Evolutionary conservation across 2,888 invertebrate genomes (phyloP).

Genomic region (Drosophila suboccidentalis): DNA sequence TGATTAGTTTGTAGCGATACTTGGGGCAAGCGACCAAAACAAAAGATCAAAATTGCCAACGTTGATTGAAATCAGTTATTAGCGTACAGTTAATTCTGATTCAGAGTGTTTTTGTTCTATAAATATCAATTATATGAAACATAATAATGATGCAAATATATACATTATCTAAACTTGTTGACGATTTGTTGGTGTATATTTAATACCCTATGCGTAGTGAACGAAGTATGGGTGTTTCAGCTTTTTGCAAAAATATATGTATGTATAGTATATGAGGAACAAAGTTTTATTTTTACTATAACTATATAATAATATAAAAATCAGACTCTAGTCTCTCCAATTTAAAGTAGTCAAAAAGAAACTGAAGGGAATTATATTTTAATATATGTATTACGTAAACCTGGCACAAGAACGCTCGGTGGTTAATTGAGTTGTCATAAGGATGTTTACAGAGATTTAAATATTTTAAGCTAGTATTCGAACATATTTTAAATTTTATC

Average conservation of each 20-base stretch:
- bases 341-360: neutral
- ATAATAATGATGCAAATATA: neutral
- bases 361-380: neutral
- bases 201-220: neutral
- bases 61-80: too few relatives aligned
- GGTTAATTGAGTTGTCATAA: neutral
- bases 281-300: neutral
- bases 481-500: neutral
- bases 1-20: too few relatives aligned
- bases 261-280: neutral
- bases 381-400: neutral
- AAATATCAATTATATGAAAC: constrained; percentile 1
- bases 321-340: neutral
- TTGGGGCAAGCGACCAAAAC: too few relatives aligned
- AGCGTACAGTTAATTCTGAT: neutral
- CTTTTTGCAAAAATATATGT: neutral
- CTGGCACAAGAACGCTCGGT: neutral
- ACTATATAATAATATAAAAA: too few relatives aligned
- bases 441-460: neutral
- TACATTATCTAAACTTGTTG: constrained; percentile 4
- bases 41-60: too few relatives aligned
- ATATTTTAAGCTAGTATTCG: neutral
- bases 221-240: neutral
- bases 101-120: neutral
- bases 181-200: constrained; percentile 3